Evolutionary conservation across 1,140 invertebrate species (phyloP).

Genomic region (Danaus melanippus): DNA sequence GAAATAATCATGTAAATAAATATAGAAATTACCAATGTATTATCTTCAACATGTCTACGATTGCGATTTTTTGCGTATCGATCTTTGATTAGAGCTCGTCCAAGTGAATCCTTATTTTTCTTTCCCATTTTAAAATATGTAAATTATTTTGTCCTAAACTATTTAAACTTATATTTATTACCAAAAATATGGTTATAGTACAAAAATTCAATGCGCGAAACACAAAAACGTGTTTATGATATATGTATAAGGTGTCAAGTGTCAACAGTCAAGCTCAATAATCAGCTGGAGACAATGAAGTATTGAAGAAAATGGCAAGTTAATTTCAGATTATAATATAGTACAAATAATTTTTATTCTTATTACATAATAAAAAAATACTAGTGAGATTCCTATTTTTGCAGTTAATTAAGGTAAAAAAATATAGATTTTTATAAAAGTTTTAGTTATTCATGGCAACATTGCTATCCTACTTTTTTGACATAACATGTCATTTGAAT

Average conservation of each 20-base stretch:
- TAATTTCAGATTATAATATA: no score
- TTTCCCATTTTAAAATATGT: constrained; percentile 72
- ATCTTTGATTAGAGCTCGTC: constrained; percentile 83
- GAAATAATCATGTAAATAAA: constrained; percentile 1
- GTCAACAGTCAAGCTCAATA: no score
- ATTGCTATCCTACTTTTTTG: not conserved
- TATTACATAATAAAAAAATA: no score
- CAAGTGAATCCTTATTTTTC: constrained; percentile 77
- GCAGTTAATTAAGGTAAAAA: no score
- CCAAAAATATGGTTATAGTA: not conserved
- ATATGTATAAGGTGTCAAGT: no score
- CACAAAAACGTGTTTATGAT: no score
- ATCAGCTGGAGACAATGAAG: no score
- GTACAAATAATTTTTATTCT: no score
- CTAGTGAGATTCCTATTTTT: no score
- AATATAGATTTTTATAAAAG: not conserved
- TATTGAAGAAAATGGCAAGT: no score
- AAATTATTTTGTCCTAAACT: not conserved
- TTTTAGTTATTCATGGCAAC: not conserved
- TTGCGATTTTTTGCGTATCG: constrained; percentile 76
- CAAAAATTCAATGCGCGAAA: not conserved
- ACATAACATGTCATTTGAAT: no score
- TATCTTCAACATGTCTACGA: constrained; percentile 75
- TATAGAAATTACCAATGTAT: constrained; percentile 73
- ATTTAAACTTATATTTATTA: not conserved